phyloP scores from a whole-genome alignment of 2,888 invertebrate genomes.

The Noctua fimbriata region DNA sequence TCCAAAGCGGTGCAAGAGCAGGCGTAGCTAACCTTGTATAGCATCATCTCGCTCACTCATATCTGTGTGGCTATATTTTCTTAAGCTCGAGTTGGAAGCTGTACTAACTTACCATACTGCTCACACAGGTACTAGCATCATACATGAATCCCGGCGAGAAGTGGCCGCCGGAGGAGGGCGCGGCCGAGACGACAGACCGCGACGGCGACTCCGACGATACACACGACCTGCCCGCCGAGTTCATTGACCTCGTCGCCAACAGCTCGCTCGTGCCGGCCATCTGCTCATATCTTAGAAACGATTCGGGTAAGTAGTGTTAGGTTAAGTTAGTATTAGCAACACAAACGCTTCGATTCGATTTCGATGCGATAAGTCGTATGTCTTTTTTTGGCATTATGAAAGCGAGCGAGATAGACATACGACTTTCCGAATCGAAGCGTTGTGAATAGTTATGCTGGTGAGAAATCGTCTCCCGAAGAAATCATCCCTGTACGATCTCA shows the following conservation, averaged over 20 bases:
- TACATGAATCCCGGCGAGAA: slow-evolving; percentile 95
- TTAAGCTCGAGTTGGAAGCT: too few species aligned
- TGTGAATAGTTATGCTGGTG: too few species aligned
- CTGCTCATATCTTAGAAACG: slow-evolving; percentile 97
- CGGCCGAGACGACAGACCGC: slow-evolving; percentile 80
- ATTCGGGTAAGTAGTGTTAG: slow-evolving; percentile 90
- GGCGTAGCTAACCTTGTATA: too few species aligned
- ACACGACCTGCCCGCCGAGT: slow-evolving; percentile 92
- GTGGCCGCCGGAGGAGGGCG: slow-evolving; percentile 87
- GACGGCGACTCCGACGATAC: slow-evolving; percentile 71
- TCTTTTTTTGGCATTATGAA: too few species aligned
- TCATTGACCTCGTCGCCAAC: slow-evolving; percentile 94
- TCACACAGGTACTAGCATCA: slow-evolving; percentile 93
- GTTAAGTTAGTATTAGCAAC: background rate
- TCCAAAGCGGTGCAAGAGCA: too few species aligned
- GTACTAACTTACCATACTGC: background rate
- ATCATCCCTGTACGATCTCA: too few species aligned
- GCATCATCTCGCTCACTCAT: too few species aligned
- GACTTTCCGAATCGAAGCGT: too few species aligned
- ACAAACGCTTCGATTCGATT: background rate
- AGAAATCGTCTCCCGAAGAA: background rate
- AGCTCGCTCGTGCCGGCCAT: slow-evolving; percentile 97
- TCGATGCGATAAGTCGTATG: too few species aligned
- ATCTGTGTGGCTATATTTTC: too few species aligned
- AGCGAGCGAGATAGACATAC: too few species aligned